Conservation (phyloP, 1,140 invertebrate genomes). For the Paraescarpia echinospica region DNA sequence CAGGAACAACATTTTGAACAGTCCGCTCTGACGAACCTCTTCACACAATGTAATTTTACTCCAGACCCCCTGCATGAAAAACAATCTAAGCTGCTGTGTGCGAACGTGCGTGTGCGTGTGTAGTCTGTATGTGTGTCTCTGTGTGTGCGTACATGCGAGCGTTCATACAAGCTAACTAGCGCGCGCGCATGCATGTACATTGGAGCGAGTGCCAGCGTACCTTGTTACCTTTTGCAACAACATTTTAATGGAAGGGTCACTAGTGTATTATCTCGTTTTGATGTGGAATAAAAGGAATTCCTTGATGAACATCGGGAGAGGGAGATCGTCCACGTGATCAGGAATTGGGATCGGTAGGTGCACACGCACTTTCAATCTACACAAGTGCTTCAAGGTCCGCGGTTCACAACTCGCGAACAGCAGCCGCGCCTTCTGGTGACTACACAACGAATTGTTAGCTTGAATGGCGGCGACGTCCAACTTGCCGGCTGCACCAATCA, state of each 20-base stretch:
- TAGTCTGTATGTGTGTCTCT: slow-evolving; percentile 26
- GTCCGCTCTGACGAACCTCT: too few species aligned
- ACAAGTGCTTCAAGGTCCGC: slow-evolving; percentile 19
- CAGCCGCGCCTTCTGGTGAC: slow-evolving; percentile 16
- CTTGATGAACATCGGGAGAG: slow-evolving; percentile 13
- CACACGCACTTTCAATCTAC: slow-evolving; percentile 13
- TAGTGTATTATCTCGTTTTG: neutral
- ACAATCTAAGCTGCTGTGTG: too few species aligned
- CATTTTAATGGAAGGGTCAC: neutral
- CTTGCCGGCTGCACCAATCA: slow-evolving; percentile 12
- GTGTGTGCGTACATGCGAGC: slow-evolving; percentile 29
- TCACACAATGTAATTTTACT: too few species aligned
- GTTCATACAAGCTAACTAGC: neutral
- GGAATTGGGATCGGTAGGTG: neutral
- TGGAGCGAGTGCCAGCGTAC: too few species aligned
- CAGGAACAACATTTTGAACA: too few species aligned
- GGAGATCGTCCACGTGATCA: slow-evolving; percentile 1
- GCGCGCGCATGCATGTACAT: too few species aligned
- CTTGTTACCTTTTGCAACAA: too few species aligned
- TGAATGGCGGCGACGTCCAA: slow-evolving; percentile 24
- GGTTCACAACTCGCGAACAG: slow-evolving; percentile 6
- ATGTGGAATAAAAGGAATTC: slow-evolving; percentile 19
- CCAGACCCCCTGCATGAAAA: too few species aligned
- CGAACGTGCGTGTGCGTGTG: neutral
- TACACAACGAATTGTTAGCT: slow-evolving; percentile 18